phyloP scores from a whole-genome alignment of 2,888 invertebrate genomes.

The Candidula unifasciata region DNA sequence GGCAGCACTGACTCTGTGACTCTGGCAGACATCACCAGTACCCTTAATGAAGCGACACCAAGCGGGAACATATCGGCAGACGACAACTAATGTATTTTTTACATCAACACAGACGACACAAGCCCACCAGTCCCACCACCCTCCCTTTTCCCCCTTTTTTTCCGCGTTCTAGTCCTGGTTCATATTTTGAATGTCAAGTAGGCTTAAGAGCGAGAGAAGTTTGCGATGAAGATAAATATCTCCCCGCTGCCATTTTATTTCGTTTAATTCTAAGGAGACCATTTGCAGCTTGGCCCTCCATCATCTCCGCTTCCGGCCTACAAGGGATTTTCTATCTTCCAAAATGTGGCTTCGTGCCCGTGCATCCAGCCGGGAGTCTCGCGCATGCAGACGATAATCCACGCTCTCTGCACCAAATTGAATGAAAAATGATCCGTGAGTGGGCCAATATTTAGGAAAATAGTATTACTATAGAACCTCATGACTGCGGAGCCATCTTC shows the following conservation, averaged over 20 bases:
- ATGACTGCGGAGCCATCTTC: neutral
- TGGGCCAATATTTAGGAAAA: constrained; percentile 39
- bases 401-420: constrained; percentile 38
- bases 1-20: neutral
- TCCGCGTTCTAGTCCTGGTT: constrained; percentile 14
- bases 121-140: too few species aligned
- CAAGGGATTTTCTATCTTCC: constrained; percentile 50
- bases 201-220: constrained; percentile 32
- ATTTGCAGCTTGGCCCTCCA: constrained; percentile 47
- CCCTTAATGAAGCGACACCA: constrained; percentile 21
- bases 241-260: constrained; percentile 27
- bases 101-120: constrained; percentile 16
- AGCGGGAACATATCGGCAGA: constrained; percentile 16
- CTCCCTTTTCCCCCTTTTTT: too few species aligned
- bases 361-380: constrained; percentile 38
- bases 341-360: constrained; percentile 46
- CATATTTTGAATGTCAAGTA: constrained; percentile 50
- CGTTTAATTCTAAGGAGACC: constrained; percentile 47
- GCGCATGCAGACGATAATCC: constrained; percentile 44
- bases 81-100: constrained; percentile 32
- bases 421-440: constrained; percentile 46
- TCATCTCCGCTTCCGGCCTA: constrained; percentile 48
- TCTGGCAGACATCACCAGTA: constrained; percentile 3
- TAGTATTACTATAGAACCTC: constrained; percentile 26
- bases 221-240: constrained; percentile 49